Conservation (phyloP, 2,113 vertebrate genomes). For the Hiodon tergisus region DNA sequence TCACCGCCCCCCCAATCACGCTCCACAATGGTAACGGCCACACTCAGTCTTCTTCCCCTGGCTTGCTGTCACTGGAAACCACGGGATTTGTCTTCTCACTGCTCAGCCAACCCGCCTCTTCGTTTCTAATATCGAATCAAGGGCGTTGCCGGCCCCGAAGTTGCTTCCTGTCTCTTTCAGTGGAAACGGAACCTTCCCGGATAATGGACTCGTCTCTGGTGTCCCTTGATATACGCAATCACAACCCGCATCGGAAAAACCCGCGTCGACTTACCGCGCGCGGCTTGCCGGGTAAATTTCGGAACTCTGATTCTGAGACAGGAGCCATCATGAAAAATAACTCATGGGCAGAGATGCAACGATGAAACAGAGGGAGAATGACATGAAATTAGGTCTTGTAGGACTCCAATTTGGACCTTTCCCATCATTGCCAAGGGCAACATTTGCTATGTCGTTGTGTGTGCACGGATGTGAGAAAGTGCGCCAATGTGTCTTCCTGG, state of each 20-base stretch:
- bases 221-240: too few relatives aligned
- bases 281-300: constrained; percentile 24
- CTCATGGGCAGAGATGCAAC: constrained; percentile 28
- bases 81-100: constrained; percentile 33
- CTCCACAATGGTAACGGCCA: constrained; percentile 11
- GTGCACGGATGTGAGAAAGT: too few relatives aligned
- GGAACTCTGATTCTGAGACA: constrained; percentile 35
- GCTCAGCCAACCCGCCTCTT: constrained; percentile 5
- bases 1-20: background rate
- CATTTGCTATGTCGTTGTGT: constrained; percentile 35
- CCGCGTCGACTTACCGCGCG: background rate
- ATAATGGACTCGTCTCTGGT: background rate
- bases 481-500: background rate
- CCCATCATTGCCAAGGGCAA: constrained; percentile 47
- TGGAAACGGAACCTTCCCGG: background rate
- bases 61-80: constrained; percentile 31
- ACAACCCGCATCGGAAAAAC: background rate
- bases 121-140: constrained; percentile 33
- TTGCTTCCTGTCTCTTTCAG: background rate
- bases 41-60: constrained; percentile 23
- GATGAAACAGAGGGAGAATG: constrained; percentile 27
- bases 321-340: background rate
- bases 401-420: constrained; percentile 38
- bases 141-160: background rate
- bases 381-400: constrained; percentile 31